Evolutionary conservation across 1,140 invertebrate genomes (phyloP).

Genomic region (Drosophila kohkoa): DNA sequence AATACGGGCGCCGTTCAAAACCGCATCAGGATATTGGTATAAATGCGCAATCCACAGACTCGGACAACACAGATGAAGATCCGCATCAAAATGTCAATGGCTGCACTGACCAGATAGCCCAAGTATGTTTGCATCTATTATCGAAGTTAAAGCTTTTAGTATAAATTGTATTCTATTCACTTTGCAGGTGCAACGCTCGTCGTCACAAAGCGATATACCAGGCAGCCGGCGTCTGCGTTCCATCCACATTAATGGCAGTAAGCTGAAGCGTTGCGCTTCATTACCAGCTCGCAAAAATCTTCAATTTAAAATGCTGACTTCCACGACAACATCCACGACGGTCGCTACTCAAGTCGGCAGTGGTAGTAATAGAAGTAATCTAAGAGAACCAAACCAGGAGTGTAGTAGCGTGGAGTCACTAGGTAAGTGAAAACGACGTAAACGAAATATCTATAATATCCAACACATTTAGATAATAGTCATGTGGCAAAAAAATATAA

Average conservation of each 20-base stretch:
- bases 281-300: conserved; percentile 83
- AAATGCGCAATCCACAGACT: conserved; percentile 74
- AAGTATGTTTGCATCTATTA: conserved; percentile 38
- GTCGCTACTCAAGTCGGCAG: conserved; percentile 47
- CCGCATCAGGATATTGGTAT: conserved; percentile 83
- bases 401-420: conserved; percentile 80
- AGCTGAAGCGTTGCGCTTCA: conserved; percentile 86
- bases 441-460: not conserved
- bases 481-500: conserved; percentile 23
- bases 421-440: conserved; percentile 61
- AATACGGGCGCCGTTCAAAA: conserved; percentile 90
- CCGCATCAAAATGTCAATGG: conserved; percentile 64
- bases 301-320: conserved; percentile 50
- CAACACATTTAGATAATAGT: conserved; percentile 27
- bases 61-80: conserved; percentile 78
- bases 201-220: conserved; percentile 85
- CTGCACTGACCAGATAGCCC: conserved; percentile 49
- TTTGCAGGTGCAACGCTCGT: conserved; percentile 85
- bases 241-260: conserved; percentile 82
- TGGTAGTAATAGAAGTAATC: conserved; percentile 45
- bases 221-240: conserved; percentile 82
- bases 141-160: not conserved
- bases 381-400: conserved; percentile 48
- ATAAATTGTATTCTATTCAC: not conserved
- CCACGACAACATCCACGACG: conserved; percentile 46